Percentiles rank a stretch among this genome's conserved stretches.
Conservation (phyloP, 2,797 vertebrate species). For the Alca torda region DNA sequence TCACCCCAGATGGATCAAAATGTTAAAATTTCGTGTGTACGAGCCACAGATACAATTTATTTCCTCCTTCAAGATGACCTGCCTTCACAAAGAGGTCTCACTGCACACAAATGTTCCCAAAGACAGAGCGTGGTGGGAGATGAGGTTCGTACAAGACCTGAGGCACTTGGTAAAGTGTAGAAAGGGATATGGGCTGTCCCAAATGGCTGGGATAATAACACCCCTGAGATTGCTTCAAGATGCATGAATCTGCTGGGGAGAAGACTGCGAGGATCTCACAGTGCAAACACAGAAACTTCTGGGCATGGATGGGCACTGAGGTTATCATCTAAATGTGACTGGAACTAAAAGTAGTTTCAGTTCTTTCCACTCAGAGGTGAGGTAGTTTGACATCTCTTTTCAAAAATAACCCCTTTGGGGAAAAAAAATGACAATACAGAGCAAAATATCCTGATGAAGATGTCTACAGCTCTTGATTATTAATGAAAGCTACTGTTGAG, state of each 20-base stretch:
- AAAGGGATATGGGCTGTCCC: background rate
- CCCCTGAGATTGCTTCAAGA: background rate
- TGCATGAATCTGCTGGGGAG: background rate
- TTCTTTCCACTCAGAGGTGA: background rate
- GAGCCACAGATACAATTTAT: background rate
- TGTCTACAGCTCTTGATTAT: background rate
- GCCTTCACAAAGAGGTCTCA: background rate
- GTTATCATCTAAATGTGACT: background rate
- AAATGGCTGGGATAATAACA: background rate
- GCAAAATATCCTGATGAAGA: background rate
- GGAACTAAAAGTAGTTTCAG: background rate
- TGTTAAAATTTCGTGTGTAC: background rate
- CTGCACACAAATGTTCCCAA: background rate
- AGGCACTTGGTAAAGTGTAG: background rate
- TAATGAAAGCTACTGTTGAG: background rate
- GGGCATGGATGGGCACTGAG: background rate
- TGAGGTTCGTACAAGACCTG: background rate
- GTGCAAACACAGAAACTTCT: background rate
- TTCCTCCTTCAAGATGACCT: background rate
- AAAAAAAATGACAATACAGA: background rate
- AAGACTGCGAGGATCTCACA: background rate
- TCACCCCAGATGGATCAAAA: background rate
- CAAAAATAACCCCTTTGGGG: background rate
- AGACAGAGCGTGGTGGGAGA: background rate
- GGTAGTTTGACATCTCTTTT: background rate